Evolutionary conservation across 2,113 vertebrate species (phyloP).

Genomic region (Pterophyllum scalare): DNA sequence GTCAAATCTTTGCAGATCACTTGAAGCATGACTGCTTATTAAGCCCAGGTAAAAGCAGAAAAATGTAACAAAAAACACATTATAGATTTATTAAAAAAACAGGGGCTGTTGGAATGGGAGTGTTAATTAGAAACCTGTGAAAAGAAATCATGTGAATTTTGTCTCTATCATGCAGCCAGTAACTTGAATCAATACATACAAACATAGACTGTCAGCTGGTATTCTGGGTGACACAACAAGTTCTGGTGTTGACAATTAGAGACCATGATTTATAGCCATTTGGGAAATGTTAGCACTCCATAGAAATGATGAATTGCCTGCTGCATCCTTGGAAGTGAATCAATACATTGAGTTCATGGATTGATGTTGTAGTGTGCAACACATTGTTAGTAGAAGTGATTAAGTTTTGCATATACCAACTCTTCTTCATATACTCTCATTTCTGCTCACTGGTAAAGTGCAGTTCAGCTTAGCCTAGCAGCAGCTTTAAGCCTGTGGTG

Average conservation of each 20-base stretch:
- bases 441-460: constrained; percentile 5
- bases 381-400: constrained; percentile 28
- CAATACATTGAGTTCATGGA: constrained; percentile 49
- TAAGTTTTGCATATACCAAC: constrained; percentile 10
- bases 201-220: constrained; percentile 29
- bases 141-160: background rate
- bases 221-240: constrained; percentile 6
- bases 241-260: constrained; percentile 38
- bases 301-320: constrained; percentile 62
- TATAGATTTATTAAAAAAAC: background rate
- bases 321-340: constrained; percentile 37
- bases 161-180: background rate
- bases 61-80: background rate
- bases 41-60: background rate
- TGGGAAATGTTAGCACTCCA: constrained; percentile 27
- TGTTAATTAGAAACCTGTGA: constrained; percentile 14
- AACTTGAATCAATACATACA: constrained; percentile 35
- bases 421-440: background rate
- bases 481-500: constrained; percentile 22
- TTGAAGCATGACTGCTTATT: background rate
- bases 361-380: constrained; percentile 11
- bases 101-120: background rate
- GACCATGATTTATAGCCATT: constrained; percentile 63
- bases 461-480: constrained; percentile 10
- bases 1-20: background rate